phyloP scores from a whole-genome alignment of 53 echinoderm and acorn worm genomes.

The Stichopus horrens region DNA sequence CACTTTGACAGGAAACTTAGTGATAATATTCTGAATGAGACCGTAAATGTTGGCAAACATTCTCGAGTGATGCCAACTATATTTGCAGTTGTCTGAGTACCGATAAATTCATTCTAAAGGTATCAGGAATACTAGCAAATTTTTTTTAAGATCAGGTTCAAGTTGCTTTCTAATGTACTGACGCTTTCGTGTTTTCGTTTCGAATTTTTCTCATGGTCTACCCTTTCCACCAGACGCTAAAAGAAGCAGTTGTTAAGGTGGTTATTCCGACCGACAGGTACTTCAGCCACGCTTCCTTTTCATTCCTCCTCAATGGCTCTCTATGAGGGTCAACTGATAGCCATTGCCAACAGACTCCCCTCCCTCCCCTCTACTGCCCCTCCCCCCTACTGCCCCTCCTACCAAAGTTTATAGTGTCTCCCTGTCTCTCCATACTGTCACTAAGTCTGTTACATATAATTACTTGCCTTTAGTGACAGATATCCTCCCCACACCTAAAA shows the following conservation, averaged over 20 bases:
- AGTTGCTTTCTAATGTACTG: conserved; percentile 53
- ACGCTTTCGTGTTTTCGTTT: conserved; percentile 97
- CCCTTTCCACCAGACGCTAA: conserved; percentile 95
- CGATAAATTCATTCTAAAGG: not conserved
- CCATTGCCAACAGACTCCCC: conserved; percentile 38
- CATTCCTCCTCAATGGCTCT: conserved; percentile 40
- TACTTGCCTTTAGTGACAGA: too few species aligned
- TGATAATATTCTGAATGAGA: too few species aligned
- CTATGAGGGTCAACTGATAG: conserved; percentile 33
- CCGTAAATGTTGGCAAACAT: too few species aligned
- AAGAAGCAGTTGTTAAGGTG: conserved; percentile 99
- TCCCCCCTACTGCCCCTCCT: too few species aligned
- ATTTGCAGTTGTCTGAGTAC: too few species aligned
- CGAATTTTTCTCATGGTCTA: conserved; percentile 72
- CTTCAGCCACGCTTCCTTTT: conserved; percentile 56
- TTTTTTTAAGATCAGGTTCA: not conserved
- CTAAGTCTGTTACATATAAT: too few species aligned
- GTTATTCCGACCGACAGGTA: conserved; percentile 99
- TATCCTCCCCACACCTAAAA: too few species aligned
- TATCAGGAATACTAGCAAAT: not conserved
- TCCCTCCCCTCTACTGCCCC: not conserved
- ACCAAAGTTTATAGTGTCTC: too few species aligned
- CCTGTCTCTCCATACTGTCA: too few species aligned
- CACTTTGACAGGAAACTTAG: too few species aligned
- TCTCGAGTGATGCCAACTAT: too few species aligned